Evolutionary conservation across 2,113 vertebrate species (phyloP), one percentile per base, ranked within the genome.

Genomic region (Colinus virginianus): DNA sequence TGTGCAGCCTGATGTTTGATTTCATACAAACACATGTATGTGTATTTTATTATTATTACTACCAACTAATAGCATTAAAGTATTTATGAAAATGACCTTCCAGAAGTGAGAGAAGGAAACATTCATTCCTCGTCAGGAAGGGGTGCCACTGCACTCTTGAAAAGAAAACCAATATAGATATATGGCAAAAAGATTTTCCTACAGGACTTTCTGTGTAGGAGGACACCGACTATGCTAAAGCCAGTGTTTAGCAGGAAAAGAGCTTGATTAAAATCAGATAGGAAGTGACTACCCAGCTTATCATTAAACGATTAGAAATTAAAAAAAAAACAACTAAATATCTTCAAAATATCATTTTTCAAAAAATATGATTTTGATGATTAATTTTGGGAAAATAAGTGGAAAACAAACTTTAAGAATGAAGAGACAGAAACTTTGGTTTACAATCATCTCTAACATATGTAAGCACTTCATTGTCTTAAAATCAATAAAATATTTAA

Each of bases 11-110:
- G 46, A 19, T 61, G 36, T 25, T 38, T n/a, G 32, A 22, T 17
- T 75, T 55, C 11, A 5, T 30, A 45, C 3, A 46, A 83, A 55
- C 13, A 1, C 0, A 0, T 53, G 20, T 16, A 32, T 30, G 28
- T 55, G 7, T 14, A 38, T 80, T 79, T 19, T 4, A 2, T 48
- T 16, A 21, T 34, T 23, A 32, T 53, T 40, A 13, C n/a, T 71
- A 21, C 32, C 45, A 69, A 12, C 25, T 18, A 12, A 11, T 42
- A 45, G 11, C 0, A 0, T 76, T 43, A n/a, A 63, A 86, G 12
- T 4, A 1, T 82, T 80, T 92, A 30, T 64, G 61, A 63, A 11
- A 56, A 36, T 30, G 17, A 26, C 48, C 6, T 36, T 48, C 18
- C 0, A 1, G 64, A 66, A 5, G 2, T 26, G 28, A 68, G 9